These are phyloP conservation scores for Nezara viridula DNA, from an alignment of 2,888 invertebrate species.

Conservation along the genomic window DNA sequence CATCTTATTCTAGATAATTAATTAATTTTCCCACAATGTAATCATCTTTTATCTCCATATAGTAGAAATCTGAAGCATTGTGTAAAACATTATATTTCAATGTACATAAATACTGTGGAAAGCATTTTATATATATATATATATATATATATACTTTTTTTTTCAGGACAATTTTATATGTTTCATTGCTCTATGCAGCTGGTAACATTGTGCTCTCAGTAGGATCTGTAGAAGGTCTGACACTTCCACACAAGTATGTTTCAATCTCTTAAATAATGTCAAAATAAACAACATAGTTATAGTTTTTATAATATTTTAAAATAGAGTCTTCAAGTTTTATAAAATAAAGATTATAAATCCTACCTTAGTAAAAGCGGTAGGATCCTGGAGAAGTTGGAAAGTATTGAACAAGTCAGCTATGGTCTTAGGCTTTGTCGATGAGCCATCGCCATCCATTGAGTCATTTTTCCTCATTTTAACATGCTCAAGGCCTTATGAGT, in stretches of 20 bases:
- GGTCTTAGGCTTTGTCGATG: no score
- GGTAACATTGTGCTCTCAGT: conserved; percentile 66
- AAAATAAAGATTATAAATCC: no score
- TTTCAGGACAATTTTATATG: conserved; percentile 85
- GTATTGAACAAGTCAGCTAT: no score
- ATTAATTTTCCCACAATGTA: not conserved
- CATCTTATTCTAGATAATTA: not conserved
- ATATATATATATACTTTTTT: no score
- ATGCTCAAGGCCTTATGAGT: no score
- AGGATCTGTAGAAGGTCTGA: conserved; percentile 63
- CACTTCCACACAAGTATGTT: conserved; percentile 63
- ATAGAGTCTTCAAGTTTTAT: not conserved
- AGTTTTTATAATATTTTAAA: not conserved
- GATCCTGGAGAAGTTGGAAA: no score
- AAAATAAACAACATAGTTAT: not conserved
- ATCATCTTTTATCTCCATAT: no score
- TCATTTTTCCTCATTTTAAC: no score
- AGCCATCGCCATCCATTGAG: no score
- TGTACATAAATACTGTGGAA: not conserved
- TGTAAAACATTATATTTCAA: not conserved
- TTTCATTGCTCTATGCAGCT: conserved; percentile 81
- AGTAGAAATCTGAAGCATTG: not conserved
- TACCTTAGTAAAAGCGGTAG: no score
- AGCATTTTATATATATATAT: no score
- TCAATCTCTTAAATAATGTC: not conserved